phyloP scores from a whole-genome alignment of 2,888 invertebrate genomes.

The Lysandra coridon region DNA sequence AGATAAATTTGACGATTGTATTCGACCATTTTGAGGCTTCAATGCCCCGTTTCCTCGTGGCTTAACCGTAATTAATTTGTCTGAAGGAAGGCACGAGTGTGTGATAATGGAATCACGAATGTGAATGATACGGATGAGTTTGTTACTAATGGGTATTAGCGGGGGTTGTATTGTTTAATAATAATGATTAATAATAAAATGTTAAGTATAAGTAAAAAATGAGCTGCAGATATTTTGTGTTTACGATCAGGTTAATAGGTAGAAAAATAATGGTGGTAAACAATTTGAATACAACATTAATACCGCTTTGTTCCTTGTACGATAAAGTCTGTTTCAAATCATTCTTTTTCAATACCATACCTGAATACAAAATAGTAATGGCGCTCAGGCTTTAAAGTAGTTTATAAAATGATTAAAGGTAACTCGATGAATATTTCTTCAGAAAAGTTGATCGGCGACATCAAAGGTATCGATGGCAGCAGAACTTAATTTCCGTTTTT shows the following conservation, averaged over 20 bases:
- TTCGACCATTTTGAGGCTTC: neutral
- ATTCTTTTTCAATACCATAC: too few relatives aligned
- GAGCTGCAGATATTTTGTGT: neutral
- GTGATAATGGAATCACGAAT: conserved; percentile 17
- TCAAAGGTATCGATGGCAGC: neutral
- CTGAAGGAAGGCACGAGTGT: conserved; percentile 5
- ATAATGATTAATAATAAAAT: neutral
- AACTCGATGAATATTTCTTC: neutral
- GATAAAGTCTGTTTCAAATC: too few relatives aligned
- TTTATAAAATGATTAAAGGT: neutral
- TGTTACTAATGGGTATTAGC: neutral
- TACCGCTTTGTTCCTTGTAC: too few relatives aligned
- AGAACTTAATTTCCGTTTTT: neutral
- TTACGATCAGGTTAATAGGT: too few relatives aligned
- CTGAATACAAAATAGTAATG: too few relatives aligned
- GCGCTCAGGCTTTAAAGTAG: neutral
- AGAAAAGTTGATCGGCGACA: neutral
- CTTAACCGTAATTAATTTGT: conserved; percentile 8
- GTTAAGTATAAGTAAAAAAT: neutral
- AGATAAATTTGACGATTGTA: neutral
- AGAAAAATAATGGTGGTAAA: too few relatives aligned
- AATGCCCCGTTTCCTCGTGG: neutral
- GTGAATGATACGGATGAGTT: conserved; percentile 7
- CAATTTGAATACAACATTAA: too few relatives aligned
- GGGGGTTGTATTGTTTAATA: neutral